Percentiles rank a stretch among this genome's conserved stretches.
These are phyloP conservation scores for Heliconius ismenius DNA, from an alignment of 2,888 invertebrate genomes.

Conservation along the genomic window DNA sequence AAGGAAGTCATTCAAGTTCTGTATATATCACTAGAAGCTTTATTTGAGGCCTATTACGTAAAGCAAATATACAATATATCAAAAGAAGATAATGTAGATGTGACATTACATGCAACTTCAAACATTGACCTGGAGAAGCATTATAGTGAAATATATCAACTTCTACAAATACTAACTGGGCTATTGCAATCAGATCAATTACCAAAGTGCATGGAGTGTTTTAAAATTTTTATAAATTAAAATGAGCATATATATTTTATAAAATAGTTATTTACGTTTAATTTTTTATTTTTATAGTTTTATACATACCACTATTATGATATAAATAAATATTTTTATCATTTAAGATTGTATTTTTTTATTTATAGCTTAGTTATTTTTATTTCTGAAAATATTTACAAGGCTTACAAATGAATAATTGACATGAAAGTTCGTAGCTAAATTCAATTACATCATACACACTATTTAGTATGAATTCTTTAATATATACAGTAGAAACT, in stretches of 20 bases:
- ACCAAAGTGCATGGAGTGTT: constrained; percentile 10
- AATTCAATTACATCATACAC: too few relatives aligned
- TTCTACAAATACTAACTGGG: background rate
- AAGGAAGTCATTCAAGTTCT: constrained; percentile 58
- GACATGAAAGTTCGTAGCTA: too few relatives aligned
- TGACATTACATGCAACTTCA: constrained; percentile 37
- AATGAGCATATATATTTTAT: too few relatives aligned
- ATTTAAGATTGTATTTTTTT: background rate
- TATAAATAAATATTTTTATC: background rate
- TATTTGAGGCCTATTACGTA: constrained; percentile 65
- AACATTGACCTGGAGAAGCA: constrained; percentile 62
- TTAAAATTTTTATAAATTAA: constrained; percentile 3
- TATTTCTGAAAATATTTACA: background rate
- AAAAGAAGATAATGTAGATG: constrained; percentile 55
- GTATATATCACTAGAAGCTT: constrained; percentile 65
- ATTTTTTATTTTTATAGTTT: constrained; percentile 3
- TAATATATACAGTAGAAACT: too few relatives aligned
- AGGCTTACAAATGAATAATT: background rate
- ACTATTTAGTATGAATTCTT: too few relatives aligned
- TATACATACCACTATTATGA: background rate
- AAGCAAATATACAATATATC: constrained; percentile 61
- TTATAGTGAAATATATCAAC: constrained; percentile 55
- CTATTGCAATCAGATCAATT: background rate
- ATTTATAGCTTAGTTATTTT: background rate
- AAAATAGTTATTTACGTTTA: too few relatives aligned